Evolutionary conservation across 2,113 vertebrate species (phyloP).

Genomic region (Cinclus cinclus): DNA sequence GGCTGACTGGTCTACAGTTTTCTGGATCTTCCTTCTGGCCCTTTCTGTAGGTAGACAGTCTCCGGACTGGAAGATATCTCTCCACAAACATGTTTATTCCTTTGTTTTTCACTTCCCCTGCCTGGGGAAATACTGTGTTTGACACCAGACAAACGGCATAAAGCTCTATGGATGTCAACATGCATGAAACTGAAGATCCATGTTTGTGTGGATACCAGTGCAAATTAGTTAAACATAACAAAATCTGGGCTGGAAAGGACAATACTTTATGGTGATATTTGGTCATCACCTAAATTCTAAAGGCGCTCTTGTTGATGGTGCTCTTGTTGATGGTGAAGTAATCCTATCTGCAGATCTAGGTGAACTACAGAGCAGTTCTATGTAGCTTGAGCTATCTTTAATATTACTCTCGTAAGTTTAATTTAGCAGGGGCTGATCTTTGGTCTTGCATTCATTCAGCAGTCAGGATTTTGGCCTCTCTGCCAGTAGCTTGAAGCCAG

Average conservation of each 20-base stretch:
- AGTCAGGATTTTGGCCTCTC: not conserved
- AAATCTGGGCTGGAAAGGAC: not conserved
- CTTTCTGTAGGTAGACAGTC: not conserved
- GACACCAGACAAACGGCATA: not conserved
- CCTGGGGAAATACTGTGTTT: not conserved
- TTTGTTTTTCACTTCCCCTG: not conserved
- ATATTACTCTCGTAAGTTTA: not conserved
- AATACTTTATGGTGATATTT: not conserved
- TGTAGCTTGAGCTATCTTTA: not conserved
- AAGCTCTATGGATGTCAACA: not conserved
- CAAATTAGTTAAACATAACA: not conserved
- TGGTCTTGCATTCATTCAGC: not conserved
- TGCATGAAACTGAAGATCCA: not conserved
- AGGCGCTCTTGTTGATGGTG: not conserved
- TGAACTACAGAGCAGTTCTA: not conserved
- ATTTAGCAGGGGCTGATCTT: not conserved
- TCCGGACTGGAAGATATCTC: not conserved
- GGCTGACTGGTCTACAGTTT: not conserved
- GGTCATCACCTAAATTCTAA: not conserved
- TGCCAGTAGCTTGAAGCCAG: not conserved
- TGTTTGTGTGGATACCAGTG: not conserved
- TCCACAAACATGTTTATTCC: not conserved
- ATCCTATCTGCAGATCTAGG: not conserved
- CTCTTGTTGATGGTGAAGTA: not conserved
- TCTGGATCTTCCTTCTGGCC: not conserved